Conservation (phyloP, 1,140 invertebrate genomes). For the Philotrypesis tridentata region DNA sequence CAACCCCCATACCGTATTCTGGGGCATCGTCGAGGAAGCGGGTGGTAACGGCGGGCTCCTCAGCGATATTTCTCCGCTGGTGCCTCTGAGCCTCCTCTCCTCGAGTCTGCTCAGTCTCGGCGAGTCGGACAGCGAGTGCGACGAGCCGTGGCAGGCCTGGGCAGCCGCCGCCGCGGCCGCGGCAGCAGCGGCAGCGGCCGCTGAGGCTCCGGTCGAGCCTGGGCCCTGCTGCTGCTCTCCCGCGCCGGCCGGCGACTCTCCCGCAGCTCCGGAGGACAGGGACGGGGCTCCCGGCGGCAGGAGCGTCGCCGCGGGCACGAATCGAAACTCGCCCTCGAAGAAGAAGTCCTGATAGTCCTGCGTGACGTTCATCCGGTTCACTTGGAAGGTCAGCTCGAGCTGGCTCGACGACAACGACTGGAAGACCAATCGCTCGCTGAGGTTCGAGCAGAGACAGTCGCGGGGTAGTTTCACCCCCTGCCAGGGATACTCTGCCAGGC, state of each 20-base stretch:
- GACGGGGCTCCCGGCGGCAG: neutral
- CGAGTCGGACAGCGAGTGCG: constrained; percentile 33
- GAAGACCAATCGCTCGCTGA: constrained; percentile 76
- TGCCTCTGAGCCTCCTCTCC: constrained; percentile 78
- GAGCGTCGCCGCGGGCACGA: constrained; percentile 70
- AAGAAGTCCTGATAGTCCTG: constrained; percentile 87
- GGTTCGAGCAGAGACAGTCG: constrained; percentile 84
- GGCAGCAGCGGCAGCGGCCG: constrained; percentile 63
- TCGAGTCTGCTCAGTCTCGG: constrained; percentile 73
- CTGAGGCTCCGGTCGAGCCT: neutral
- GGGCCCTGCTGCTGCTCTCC: constrained; percentile 39
- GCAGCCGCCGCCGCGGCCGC: constrained; percentile 66
- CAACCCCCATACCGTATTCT: neutral
- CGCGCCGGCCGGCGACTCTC: constrained; percentile 48
- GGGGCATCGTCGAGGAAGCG: constrained; percentile 58
- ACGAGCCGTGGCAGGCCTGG: constrained; percentile 29
- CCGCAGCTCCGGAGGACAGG: constrained; percentile 35
- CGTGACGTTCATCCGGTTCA: constrained; percentile 86
- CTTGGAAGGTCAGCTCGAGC: constrained; percentile 82
- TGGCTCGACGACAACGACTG: constrained; percentile 79
- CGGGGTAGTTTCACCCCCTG: constrained; percentile 79
- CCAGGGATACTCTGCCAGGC: constrained; percentile 85
- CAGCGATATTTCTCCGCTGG: constrained; percentile 81
- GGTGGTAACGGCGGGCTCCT: constrained; percentile 69
- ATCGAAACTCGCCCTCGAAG: constrained; percentile 87